These are phyloP conservation scores for Anser brachyrhynchus DNA, from an alignment of 2,113 vertebrate genomes.

Conservation along the genomic window DNA sequence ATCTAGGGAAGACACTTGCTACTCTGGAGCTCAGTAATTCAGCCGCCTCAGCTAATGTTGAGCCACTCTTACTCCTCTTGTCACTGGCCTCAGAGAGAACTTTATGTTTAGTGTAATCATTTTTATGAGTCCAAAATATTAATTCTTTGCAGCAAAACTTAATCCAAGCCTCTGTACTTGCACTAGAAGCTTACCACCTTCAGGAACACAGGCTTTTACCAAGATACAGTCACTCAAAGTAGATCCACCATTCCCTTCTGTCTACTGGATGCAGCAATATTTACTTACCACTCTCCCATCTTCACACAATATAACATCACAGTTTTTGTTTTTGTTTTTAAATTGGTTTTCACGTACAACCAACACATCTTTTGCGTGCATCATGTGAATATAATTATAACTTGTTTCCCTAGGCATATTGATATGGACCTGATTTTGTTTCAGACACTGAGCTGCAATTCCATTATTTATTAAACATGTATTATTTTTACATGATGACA, in stretches of 20 bases:
- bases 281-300: not conserved
- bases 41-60: not conserved
- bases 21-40: not conserved
- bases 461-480: not conserved
- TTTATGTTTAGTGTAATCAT: not conserved
- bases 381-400: not conserved
- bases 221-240: not conserved
- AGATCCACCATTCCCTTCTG: not conserved
- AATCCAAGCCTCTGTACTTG: not conserved
- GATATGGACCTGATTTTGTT: not conserved
- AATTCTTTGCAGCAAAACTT: not conserved
- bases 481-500: not conserved
- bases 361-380: not conserved
- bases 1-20: not conserved
- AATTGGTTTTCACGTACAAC: not conserved
- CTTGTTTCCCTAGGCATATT: not conserved
- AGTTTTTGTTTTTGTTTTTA: too few relatives aligned
- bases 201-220: not conserved
- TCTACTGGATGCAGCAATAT: not conserved
- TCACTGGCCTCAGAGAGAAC: not conserved
- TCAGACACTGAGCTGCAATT: not conserved
- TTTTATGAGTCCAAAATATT: not conserved
- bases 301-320: not conserved
- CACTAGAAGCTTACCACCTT: not conserved
- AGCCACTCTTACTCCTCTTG: not conserved